Base-by-base conservation (phyloP, 2,113 vertebrate species). In the Nycticryphes semicollaris region DNA sequence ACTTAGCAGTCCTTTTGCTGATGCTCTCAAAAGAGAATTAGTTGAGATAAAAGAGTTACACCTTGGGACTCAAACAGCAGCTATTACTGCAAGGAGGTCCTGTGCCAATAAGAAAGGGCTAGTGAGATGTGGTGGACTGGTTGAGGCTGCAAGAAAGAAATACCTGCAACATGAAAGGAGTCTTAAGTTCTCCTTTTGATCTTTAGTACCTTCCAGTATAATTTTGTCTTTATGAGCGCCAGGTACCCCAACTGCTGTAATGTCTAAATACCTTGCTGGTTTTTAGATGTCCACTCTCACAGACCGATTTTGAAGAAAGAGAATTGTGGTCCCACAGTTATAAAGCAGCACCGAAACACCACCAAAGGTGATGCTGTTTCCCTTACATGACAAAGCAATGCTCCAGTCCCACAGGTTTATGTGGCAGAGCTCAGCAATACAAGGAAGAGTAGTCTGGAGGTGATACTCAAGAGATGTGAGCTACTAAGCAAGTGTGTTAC, bases 31-130 rank as follows among this genome's bases (percentile, higher is more conserved):
- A 96, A 79, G 68, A 94, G 37, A 59, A 30, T 84, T 78, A 89
- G 78, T 73, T 69, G 84, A 94, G 92, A 95, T 96, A 53, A 95
- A 96, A 94, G 93, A 92, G 47, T 83, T 73, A 43, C 66, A 74
- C 48, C 30, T 27, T 47, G 79, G 51, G 80, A 90, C 76, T 94
- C 94, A 87, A 87, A 85, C 48, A 92, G 84, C 81, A 74, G 83
- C 89, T 97, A 87, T 96, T 94, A 90, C 56, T 86, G 41, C 73
- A 95, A 90, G 79, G 48, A 68, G 91, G 83, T 82, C 6, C 2
- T 2, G 53, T 84, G 79, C 93, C 69, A 90, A 88, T 87, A 92
- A 83, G 69, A 96, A 96, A 92, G 69, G 80, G 45, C 54, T 91
- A 83, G 50, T 80, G 80, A 95, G 41, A 60, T 6, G 3, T 25